phyloP scores from a whole-genome alignment of 2,888 invertebrate genomes.

The Argyra leucocephala region DNA sequence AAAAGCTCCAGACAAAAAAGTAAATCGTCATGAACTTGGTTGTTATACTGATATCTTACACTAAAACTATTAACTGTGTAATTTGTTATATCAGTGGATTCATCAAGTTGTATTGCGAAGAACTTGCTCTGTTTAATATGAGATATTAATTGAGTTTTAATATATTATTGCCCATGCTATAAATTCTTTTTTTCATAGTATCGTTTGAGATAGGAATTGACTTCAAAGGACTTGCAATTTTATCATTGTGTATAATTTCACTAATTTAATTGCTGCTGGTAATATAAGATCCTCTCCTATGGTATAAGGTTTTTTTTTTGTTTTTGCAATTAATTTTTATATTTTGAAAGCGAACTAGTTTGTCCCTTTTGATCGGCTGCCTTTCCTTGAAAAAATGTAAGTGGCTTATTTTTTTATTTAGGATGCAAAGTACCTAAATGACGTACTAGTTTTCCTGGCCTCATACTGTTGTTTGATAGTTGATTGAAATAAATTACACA shows the following conservation, averaged over 20 bases:
- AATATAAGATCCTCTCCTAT: background rate
- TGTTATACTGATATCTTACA: constrained; percentile 11
- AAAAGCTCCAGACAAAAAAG: constrained; percentile 10
- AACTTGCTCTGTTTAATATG: too few species aligned
- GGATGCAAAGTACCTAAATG: constrained; percentile 7
- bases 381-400: background rate
- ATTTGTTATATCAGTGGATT: constrained; percentile 9
- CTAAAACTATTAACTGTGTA: constrained; percentile 9
- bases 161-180: too few species aligned
- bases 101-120: constrained; percentile 5
- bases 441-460: constrained; percentile 1
- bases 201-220: too few species aligned
- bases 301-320: background rate
- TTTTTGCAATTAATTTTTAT: background rate
- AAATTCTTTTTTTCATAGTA: too few species aligned
- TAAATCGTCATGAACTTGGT: constrained; percentile 9
- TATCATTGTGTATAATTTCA: background rate
- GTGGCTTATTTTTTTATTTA: constrained; percentile 1
- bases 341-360: background rate
- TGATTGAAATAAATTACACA: constrained; percentile 7
- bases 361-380: constrained; percentile 1
- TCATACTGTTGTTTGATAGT: constrained; percentile 7
- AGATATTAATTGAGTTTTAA: too few species aligned
- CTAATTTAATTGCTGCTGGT: constrained; percentile 2
- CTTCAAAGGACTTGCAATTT: background rate